phyloP scores from a whole-genome alignment of 2,888 invertebrate genomes.

The Pycnomerus fuliginosus region DNA sequence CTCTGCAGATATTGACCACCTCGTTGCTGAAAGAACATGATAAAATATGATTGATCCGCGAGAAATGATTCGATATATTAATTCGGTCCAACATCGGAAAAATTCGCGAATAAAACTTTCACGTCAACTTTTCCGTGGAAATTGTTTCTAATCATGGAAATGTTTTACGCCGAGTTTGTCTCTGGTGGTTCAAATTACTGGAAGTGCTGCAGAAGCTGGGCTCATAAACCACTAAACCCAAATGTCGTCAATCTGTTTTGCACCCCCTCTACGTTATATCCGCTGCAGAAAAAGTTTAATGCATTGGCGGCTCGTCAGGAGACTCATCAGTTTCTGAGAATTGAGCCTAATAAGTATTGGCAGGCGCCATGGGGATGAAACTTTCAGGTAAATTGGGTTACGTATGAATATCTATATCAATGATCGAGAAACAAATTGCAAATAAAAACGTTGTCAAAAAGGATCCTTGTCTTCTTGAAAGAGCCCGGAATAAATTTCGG shows the following conservation, averaged over 20 bases:
- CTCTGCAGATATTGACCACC: conserved; percentile 1
- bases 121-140: no score
- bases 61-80: conserved; percentile 1
- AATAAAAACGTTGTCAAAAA: no score
- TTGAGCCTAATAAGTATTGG: no score
- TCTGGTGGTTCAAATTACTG: conserved; percentile 33
- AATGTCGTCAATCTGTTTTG: conserved; percentile 35
- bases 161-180: conserved; percentile 31
- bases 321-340: no score
- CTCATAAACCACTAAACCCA: conserved; percentile 32
- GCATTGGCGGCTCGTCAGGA: no score
- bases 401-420: no score
- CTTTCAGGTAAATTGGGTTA: no score
- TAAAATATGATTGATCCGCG: conserved; percentile 11
- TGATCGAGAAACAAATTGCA: no score
- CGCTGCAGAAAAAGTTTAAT: conserved; percentile 18
- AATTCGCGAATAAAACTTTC: conserved; percentile 20
- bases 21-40: conserved; percentile 1
- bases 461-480: no score
- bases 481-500: conserved; percentile 20
- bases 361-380: no score
- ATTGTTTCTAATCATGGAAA: conserved; percentile 29
- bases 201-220: conserved; percentile 28
- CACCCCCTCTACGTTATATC: conserved; percentile 17
- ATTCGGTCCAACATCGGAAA: conserved; percentile 2